These are phyloP conservation scores for Syrista parreyssii DNA, from an alignment of 2,888 invertebrate species.

Conservation along the genomic window DNA sequence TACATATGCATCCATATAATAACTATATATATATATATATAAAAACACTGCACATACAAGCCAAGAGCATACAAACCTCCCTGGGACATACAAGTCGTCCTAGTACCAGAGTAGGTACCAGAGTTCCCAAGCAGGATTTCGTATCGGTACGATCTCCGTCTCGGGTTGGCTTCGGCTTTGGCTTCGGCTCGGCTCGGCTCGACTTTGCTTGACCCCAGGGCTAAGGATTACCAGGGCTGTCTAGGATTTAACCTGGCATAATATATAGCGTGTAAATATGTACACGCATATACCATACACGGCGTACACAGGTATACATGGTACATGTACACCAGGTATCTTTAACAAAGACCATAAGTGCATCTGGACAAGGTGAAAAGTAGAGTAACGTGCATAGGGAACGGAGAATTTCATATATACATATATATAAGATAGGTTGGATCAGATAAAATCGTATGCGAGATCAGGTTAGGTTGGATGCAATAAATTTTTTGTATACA, in stretches of 20 bases:
- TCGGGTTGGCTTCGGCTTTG: conserved; percentile 16
- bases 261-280: background rate
- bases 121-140: conserved; percentile 44
- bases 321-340: background rate
- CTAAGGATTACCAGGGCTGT: conserved; percentile 58
- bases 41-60: conserved; percentile 17
- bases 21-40: background rate
- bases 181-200: background rate
- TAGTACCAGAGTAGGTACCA: background rate
- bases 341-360: background rate
- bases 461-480: background rate
- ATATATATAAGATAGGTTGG: background rate
- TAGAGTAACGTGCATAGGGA: background rate
- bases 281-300: background rate
- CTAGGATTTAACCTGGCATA: background rate
- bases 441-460: background rate
- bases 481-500: background rate
- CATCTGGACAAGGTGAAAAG: background rate
- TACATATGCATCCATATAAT: background rate
- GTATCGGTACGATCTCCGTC: conserved; percentile 39
- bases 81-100: background rate
- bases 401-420: background rate
- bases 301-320: background rate
- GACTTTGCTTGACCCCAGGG: conserved; percentile 55
- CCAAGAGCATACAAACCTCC: background rate